Conservation (phyloP, 2,888 invertebrate species). For the Leptinotarsa haldemani region DNA sequence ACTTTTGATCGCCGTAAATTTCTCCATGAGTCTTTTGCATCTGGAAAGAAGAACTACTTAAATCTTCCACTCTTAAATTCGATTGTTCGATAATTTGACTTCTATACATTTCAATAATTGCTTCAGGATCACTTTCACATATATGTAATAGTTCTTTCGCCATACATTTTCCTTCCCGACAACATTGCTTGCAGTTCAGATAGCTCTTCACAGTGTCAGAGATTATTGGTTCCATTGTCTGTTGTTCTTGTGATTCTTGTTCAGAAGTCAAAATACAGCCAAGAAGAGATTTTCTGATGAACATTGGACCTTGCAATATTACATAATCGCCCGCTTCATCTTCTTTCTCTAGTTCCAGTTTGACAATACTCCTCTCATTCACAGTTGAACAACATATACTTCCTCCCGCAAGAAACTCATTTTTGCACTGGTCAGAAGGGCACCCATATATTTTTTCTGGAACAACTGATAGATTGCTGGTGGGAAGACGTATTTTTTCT, state of each 20-base stretch:
- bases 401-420: not conserved
- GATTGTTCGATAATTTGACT: not conserved
- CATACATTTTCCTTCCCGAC: conserved; percentile 5
- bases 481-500: not conserved
- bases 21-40: conserved; percentile 20
- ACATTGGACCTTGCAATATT: conserved; percentile 4
- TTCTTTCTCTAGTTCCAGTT: not conserved
- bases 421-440: not conserved
- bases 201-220: not conserved
- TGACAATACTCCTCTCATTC: not conserved
- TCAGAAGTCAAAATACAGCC: not conserved
- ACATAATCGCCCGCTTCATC: not conserved
- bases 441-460: not conserved
- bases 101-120: conserved; percentile 14
- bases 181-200: not conserved
- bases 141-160: conserved; percentile 7
- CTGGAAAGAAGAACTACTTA: conserved; percentile 1
- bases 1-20: conserved; percentile 13
- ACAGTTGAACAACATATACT: not conserved
- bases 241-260: not conserved
- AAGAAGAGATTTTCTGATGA: conserved; percentile 1
- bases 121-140: conserved; percentile 7
- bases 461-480: not conserved
- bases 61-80: not conserved
- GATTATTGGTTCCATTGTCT: not conserved